phyloP scores from a whole-genome alignment of 2,797 vertebrate species.

The Enoplosus armatus region DNA sequence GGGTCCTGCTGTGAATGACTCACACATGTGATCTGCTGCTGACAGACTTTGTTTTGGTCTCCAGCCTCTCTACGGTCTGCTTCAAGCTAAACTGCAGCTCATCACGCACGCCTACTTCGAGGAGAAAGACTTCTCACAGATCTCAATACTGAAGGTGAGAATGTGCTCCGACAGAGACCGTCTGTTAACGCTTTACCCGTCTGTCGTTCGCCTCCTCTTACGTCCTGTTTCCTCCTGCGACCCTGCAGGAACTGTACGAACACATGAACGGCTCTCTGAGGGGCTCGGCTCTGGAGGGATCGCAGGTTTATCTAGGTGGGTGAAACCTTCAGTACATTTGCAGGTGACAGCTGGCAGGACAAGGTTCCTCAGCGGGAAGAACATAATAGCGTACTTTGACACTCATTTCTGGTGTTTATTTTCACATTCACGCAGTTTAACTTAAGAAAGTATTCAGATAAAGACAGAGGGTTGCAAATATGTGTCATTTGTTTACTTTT shows the following conservation, averaged over 20 bases:
- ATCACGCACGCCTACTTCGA: conserved; percentile 99
- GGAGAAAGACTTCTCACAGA: conserved; percentile 99
- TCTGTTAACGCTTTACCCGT: not conserved
- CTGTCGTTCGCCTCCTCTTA: not conserved
- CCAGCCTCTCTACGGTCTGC: conserved; percentile 95
- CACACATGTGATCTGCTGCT: not conserved
- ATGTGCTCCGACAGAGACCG: rapidly evolving
- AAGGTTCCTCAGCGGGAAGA: no score
- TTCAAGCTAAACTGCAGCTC: conserved; percentile 97
- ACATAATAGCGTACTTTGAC: not conserved
- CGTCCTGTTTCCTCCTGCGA: not conserved
- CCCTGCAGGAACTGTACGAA: conserved; percentile 94
- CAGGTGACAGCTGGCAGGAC: not conserved
- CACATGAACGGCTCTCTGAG: conserved; percentile 97
- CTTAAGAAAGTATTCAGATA: not conserved
- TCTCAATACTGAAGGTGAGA: conserved; percentile 96
- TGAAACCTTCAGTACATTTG: not conserved
- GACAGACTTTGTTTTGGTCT: not conserved
- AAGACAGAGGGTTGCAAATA: not conserved
- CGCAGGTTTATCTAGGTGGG: conserved; percentile 94
- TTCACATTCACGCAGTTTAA: not conserved
- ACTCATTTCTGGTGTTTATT: not conserved
- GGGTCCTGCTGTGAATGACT: conserved; percentile 10
- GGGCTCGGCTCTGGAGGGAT: conserved; percentile 90
- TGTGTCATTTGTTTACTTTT: no score